Evolutionary conservation across 2,888 invertebrate genomes (phyloP), one percentile per base, ranked within the genome.

Genomic region (Plebejus melissa): DNA sequence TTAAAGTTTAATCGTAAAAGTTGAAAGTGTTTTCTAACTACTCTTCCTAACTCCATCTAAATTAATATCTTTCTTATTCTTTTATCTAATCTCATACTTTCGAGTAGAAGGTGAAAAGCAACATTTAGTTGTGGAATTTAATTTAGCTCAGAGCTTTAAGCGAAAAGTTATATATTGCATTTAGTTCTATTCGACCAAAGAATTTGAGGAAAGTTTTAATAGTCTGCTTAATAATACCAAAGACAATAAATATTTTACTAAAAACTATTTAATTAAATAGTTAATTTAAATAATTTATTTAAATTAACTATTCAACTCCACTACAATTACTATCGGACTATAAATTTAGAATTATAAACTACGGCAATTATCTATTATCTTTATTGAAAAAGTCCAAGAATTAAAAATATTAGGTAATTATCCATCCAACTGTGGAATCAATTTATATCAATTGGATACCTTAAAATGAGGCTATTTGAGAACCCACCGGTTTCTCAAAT

Each of bases 1-100:
- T 80, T 77, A 80, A 90, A 90, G 85, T 90, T 90, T 84, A 79
- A 79, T 81, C 86, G 84, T 89, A 88, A 89, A 72, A 54, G 71
- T 71, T 71, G 46, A 46, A 71, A 71, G 46, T 71, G 46, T 41
- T 46, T 71, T 71, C 71, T 70, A 38, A 70, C 41, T 70, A 22
- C 38, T 41, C 41, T 70, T 70, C 41, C 70, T 46, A 41, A 71
- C 71, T 46, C 28, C 28, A 16, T 46, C 41, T 41, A 11, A 46
- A 71, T 41, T 46, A 11, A 22, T 71, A 41, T 46, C 4, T 46
- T 46, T 2, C 22, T 71, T 1, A 11, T 3, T 46, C 71, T 41
- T 46, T 71, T 71, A 71, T 71, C n/a, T 46, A 28, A 71, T 71
- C 13, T 65, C 32, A 65, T 32, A 13, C 32, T 32, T 32, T 11